Evolutionary conservation across 2,888 invertebrate genomes (phyloP), one percentile per base, ranked within the genome.

Genomic region (Xestobium rufovillosum): DNA sequence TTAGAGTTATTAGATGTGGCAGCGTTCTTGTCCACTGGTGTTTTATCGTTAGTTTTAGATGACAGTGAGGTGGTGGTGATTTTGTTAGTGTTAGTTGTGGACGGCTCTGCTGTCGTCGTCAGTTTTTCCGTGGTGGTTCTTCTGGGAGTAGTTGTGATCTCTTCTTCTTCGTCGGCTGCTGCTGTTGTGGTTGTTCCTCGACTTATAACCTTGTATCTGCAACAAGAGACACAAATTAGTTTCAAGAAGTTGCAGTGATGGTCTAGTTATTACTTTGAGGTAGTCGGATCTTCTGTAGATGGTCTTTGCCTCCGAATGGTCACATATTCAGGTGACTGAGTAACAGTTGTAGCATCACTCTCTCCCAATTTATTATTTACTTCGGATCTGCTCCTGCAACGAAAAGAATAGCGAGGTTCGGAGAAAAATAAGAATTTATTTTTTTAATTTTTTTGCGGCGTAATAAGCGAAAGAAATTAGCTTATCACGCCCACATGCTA

Each of bases 271-370:
- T 63, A 74, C 73, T 66, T 69, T 13, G 60, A 56, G 35, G 73
- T 72, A 8, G 67, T 53, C 50, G 69, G 70, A 43, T 53, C 25
- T 45, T 67, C 66, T 10, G 55, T 70, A 1, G 72, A 67, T 9
- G 76, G 79, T 50, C 75, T 71, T 1, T 78, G 72, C 41, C 86
- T 69, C 30, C 80, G 67, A 15, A 85, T 82, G 35, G 80, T 84
- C 1, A 82, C 80, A 50, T 86, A 86, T 44, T 83, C 77, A 1
- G 74, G 67, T 34, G 52, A 72, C 51, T 38, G 43, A 11, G 32
- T 33, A 3, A 33, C 28, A 4, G 38, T 37, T 3, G 39, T 41
- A 23, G 31, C 42, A 9, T 38, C 36, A n/a, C 37, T 45, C 45
- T 53, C 53, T 31, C 51, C 52, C 28, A 60, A 45, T 26, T 57